Evolutionary conservation across 2,888 invertebrate genomes (phyloP).

Genomic region (Orchestes rusci): DNA sequence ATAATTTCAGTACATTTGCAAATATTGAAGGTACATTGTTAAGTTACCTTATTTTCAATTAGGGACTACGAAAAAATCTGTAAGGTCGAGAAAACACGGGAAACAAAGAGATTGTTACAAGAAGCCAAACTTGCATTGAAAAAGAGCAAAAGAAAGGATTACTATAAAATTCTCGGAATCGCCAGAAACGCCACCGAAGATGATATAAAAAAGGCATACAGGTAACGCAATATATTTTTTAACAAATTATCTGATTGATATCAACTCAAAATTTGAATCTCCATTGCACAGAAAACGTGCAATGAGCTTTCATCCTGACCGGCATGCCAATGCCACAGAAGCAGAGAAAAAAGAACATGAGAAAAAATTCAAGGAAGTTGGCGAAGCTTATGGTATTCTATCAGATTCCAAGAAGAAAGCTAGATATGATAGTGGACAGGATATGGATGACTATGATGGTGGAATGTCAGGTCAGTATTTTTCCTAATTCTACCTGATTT

Average conservation of each 20-base stretch:
- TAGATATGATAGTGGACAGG: constrained; percentile 87
- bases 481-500: too few species aligned
- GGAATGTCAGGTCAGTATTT: constrained; percentile 45
- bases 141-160: constrained; percentile 90
- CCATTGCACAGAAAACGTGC: constrained; percentile 68
- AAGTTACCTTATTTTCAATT: too few species aligned
- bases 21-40: too few species aligned
- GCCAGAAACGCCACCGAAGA: constrained; percentile 76
- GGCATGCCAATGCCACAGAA: constrained; percentile 82
- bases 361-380: constrained; percentile 89
- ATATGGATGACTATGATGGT: constrained; percentile 67
- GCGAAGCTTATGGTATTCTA: constrained; percentile 90
- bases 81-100: constrained; percentile 75
- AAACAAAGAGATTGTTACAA: constrained; percentile 70
- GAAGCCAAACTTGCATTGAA: constrained; percentile 87
- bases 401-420: constrained; percentile 86
- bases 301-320: constrained; percentile 87
- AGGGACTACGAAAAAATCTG: constrained; percentile 81
- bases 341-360: constrained; percentile 85
- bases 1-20: too few species aligned
- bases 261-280: not conserved
- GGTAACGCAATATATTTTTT: constrained; percentile 7
- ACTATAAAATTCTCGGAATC: constrained; percentile 90
- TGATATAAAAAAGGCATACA: constrained; percentile 93
- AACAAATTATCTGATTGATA: not conserved